Percentiles rank a stretch among this genome's conserved stretches.
phyloP scores from a whole-genome alignment of 2,113 vertebrate genomes.

The Syngnathus scovelli region DNA sequence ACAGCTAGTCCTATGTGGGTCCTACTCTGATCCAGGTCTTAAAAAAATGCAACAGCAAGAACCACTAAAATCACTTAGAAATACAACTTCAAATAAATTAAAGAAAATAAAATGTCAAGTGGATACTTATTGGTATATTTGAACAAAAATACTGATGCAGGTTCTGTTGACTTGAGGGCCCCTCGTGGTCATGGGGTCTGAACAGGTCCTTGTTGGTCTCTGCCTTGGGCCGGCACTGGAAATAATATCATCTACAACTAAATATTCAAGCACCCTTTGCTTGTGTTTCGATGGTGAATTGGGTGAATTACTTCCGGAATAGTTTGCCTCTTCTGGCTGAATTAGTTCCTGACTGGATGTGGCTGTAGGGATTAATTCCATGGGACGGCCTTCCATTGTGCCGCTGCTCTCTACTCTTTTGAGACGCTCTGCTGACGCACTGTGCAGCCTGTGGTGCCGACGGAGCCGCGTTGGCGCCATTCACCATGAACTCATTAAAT shows the following conservation, averaged over 20 bases:
- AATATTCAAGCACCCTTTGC: neutral
- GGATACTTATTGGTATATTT: neutral
- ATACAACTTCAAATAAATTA: no score
- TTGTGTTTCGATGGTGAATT: neutral
- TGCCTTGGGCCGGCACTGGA: neutral
- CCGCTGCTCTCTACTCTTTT: conserved; percentile 32
- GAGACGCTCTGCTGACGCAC: conserved; percentile 19
- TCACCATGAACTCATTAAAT: conserved; percentile 59
- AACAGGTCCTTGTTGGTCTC: neutral
- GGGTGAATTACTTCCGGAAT: conserved; percentile 10
- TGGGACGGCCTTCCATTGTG: conserved; percentile 24
- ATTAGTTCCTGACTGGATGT: conserved; percentile 23
- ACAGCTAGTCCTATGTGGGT: no score
- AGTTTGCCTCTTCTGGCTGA: conserved; percentile 19
- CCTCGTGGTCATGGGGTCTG: no score
- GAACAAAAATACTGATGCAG: neutral
- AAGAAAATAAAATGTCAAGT: neutral
- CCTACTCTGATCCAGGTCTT: no score
- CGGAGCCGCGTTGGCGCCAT: conserved; percentile 49
- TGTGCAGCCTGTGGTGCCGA: conserved; percentile 41
- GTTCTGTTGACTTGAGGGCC: no score
- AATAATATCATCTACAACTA: neutral
- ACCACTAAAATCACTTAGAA: no score
- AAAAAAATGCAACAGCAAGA: no score
- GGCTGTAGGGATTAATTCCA: conserved; percentile 31